These are phyloP conservation scores for Parasteatoda tepidariorum DNA, from an alignment of 1,140 invertebrate genomes.

Conservation along the genomic window DNA sequence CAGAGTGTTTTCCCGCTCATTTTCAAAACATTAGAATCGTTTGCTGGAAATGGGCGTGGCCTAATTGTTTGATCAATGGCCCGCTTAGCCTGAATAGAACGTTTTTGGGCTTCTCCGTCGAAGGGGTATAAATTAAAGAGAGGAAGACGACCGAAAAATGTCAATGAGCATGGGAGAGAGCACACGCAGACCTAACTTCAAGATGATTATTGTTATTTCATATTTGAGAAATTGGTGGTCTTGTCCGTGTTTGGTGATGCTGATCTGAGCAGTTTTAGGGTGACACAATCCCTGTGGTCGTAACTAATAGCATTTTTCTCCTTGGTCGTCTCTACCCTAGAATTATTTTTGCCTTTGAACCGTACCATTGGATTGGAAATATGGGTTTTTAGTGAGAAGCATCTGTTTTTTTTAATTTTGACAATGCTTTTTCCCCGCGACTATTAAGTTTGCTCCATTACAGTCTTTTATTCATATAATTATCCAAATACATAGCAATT, in stretches of 20 bases:
- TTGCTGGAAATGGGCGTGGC: slow-evolving; percentile 30
- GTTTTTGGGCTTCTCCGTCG: neutral
- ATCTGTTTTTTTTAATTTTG: too few relatives aligned
- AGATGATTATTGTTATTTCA: neutral
- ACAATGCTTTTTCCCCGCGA: too few relatives aligned
- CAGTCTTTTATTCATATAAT: too few relatives aligned
- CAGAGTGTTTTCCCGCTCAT: slow-evolving; percentile 37
- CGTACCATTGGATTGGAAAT: too few relatives aligned
- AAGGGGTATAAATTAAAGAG: neutral
- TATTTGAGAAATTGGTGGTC: neutral
- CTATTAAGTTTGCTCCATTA: too few relatives aligned
- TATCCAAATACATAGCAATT: too few relatives aligned
- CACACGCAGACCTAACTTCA: neutral
- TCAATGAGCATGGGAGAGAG: neutral
- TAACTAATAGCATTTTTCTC: too few relatives aligned
- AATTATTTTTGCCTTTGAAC: too few relatives aligned
- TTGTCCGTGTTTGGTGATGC: neutral
- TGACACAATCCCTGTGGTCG: too few relatives aligned
- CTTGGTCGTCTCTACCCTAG: too few relatives aligned
- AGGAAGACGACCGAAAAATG: neutral
- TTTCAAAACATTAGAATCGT: slow-evolving; percentile 48
- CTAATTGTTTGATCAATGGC: slow-evolving; percentile 53
- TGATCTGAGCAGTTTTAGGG: too few relatives aligned
- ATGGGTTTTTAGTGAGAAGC: too few relatives aligned
- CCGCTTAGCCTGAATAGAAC: slow-evolving; percentile 34